Evolutionary conservation across 2,888 invertebrate species (phyloP), one percentile per base, ranked within the genome.

Genomic region (Diarsia rubi): DNA sequence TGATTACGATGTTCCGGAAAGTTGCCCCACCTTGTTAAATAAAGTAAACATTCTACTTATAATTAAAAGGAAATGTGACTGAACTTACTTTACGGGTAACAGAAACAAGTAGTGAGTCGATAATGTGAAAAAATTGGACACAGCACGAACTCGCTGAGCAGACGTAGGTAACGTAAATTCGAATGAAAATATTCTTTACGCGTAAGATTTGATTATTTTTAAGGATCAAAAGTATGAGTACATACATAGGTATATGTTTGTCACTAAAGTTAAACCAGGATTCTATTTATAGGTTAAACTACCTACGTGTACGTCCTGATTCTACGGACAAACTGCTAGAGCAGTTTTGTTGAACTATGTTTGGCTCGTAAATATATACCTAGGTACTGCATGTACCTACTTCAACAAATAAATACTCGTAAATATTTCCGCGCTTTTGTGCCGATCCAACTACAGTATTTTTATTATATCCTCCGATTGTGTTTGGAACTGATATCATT

Each of bases 1-100:
- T 76, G 57, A 73, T 74, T 69, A 69, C 62, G 63, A 74, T 72
- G 71, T 81, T 81, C 49, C 27, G 49, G 37, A 66, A 77, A 83
- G 64, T 81, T 82, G 19, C 4, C 31, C 42, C 59, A 57, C 37
- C 75, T 72, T 68, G 78, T 74, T 80, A 75, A 69, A 69, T 77
- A 76, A 81, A 54, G 24, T 64, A 71, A 74, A 66, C 37, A 81
- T 73, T 73, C 37, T 27, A 37, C 24, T 54, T 75, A 54, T 69
- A 69, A 69, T 65, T 82, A 77, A 57, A 77, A 37, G n/a, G 11
- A 42, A 77, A 82, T 47, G 21, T 45, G 14, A 54, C 16, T 42
- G 27, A 57, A 67, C 14, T 71, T 67, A 44, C n/a, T 9, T 76
- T 42, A 37, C 21, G 21, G 24, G 24, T 24, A 37, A 24, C 27